phyloP scores from a whole-genome alignment of 2,888 invertebrate genomes.

The Eupelmus urozonus region DNA sequence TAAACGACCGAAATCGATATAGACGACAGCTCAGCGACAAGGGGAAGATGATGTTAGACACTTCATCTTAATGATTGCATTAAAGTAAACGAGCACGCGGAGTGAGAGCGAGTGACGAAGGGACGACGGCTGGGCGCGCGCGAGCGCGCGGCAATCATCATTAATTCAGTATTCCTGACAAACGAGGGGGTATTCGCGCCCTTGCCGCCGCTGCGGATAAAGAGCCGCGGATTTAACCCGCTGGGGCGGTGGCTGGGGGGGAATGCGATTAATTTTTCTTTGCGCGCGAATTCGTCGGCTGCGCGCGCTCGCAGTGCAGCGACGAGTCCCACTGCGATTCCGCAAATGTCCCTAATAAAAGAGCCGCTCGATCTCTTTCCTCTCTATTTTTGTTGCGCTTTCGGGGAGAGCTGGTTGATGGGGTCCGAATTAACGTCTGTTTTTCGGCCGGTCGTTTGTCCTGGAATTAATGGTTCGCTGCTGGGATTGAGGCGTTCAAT shows the following conservation, averaged over 20 bases:
- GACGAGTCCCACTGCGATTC: conserved; percentile 39
- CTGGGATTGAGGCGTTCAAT: too few relatives aligned
- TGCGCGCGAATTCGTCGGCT: conserved; percentile 25
- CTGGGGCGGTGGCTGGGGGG: conserved; percentile 58
- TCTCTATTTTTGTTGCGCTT: conserved; percentile 20
- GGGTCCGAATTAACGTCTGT: too few relatives aligned
- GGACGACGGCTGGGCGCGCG: conserved; percentile 55
- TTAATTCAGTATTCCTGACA: conserved; percentile 75
- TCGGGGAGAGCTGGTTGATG: too few relatives aligned
- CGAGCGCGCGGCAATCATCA: conserved; percentile 72
- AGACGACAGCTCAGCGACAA: neutral
- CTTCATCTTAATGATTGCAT: conserved; percentile 70
- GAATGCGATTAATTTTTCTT: conserved; percentile 75
- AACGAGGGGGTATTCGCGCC: conserved; percentile 72
- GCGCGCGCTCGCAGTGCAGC: too few relatives aligned
- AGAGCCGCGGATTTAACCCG: conserved; percentile 70
- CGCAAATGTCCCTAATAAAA: conserved; percentile 52
- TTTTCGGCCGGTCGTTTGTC: too few relatives aligned
- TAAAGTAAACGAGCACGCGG: conserved; percentile 71
- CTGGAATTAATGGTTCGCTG: too few relatives aligned
- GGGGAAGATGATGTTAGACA: conserved; percentile 54
- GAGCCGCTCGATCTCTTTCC: conserved; percentile 40
- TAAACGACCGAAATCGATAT: neutral
- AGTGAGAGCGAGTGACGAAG: conserved; percentile 60
- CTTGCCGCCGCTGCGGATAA: conserved; percentile 71